Base-by-base conservation (phyloP, 53 echinoderm and acorn worm genomes). In the Luidia sarsii region DNA sequence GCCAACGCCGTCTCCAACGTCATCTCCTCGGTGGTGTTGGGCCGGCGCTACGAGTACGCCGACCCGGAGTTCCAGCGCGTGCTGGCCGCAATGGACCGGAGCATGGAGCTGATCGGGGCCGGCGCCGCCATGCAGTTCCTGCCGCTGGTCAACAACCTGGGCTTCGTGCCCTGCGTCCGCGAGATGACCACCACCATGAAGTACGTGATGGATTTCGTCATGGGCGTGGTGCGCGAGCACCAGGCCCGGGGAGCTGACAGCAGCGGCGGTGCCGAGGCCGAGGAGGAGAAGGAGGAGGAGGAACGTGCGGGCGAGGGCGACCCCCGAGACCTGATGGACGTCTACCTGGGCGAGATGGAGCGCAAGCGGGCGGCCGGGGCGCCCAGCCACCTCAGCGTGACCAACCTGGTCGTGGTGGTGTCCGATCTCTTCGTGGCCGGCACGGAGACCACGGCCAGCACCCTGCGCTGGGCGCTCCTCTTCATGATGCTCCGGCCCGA, bases 391-490 rank as follows among this genome's bases (percentile, higher is more conserved):
- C 80, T 85, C 51, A 84, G 64, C 31, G 35, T 67, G 29, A 31
- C 41, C 30, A 91, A 91, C 72, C 80, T 91, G 4, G 61, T 64
- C 18, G 63, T 83, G 2, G 31, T 71, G 19, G 64, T 80, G 59
- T 71, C 80, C 7, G 88, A 91, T 67, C 72, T 91, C 7, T 91
- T 91, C 74, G 83, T 80, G 24, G 91, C 87, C 22, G 87, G 88
- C 25, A 88, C 88, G n/a, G 91, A 88, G 64, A 88, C 91, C 48
- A 83, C 91, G 3, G 83, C 77, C 41, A 75, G 64, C 57, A 71
- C 85, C 36, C 72, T 91, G 3, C 83, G 80, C 8, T 91, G 91
- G 91, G 50, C 49, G 4, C 43, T 88, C 9, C 66, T 88, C 48
- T 88, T 65, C 73, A 84, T 88, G 80, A 72, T 88, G 69, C 31